These are phyloP conservation scores for Lepidocyrtinus sp. DNA, from an alignment of 2,888 invertebrate genomes.

Conservation along the genomic window DNA sequence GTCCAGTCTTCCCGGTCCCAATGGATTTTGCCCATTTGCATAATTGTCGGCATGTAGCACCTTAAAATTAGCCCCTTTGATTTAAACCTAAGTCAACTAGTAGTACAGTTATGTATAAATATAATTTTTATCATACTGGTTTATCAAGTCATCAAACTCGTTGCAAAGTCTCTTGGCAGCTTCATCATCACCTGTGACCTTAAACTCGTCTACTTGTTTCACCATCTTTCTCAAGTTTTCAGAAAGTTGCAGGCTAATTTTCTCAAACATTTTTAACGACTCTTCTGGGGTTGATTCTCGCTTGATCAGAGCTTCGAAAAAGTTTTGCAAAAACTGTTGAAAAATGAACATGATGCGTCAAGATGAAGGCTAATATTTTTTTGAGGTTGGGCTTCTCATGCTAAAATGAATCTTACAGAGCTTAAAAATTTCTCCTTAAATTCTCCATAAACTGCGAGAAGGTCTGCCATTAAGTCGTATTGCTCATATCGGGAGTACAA, in stretches of 20 bases:
- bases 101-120: no score
- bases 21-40: slow-evolving; percentile 99
- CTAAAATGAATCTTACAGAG: slow-evolving; percentile 79
- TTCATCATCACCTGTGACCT: slow-evolving; percentile 57
- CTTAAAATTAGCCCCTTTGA: no score
- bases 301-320: slow-evolving; percentile 96
- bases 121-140: no score
- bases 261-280: slow-evolving; percentile 95
- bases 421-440: slow-evolving; percentile 95
- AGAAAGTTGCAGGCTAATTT: slow-evolving; percentile 91
- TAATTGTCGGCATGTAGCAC: slow-evolving; percentile 98
- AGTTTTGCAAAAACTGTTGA: slow-evolving; percentile 94
- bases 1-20: slow-evolving; percentile 97
- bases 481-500: slow-evolving; percentile 98
- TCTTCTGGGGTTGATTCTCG: slow-evolving; percentile 97
- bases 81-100: no score
- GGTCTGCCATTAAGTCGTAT: slow-evolving; percentile 97
- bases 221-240: slow-evolving; percentile 92
- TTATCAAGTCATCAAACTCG: slow-evolving; percentile 63
- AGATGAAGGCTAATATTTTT: background rate
- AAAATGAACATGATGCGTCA: slow-evolving; percentile 34
- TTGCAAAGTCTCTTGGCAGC: slow-evolving; percentile 62
- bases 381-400: background rate
- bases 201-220: slow-evolving; percentile 74
- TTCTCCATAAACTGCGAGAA: slow-evolving; percentile 96